Conservation (phyloP, 1,140 invertebrate genomes). For the Pseudachorutes palmiensis region DNA sequence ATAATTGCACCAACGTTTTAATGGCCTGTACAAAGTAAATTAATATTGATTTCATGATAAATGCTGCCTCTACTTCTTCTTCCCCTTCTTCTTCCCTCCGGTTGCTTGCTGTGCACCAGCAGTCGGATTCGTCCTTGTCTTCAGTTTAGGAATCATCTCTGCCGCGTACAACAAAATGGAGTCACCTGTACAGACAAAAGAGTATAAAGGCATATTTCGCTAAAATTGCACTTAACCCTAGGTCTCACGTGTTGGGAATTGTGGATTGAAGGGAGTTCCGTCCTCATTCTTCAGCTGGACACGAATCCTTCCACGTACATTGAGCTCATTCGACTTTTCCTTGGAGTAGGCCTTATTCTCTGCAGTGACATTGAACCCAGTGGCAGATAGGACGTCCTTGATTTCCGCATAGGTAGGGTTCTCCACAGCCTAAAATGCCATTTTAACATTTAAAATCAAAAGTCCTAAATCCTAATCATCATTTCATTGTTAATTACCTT, state of each 20-base stretch:
- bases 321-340: constrained; percentile 78
- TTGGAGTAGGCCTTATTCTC: constrained; percentile 92
- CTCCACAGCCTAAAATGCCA: constrained; percentile 62
- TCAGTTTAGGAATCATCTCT: constrained; percentile 85
- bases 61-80: constrained; percentile 27
- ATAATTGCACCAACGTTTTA: too few species aligned
- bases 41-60: neutral
- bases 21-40: too few species aligned
- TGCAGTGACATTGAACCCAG: constrained; percentile 74
- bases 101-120: constrained; percentile 36
- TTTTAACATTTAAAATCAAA: neutral
- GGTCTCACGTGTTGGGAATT: constrained; percentile 64
- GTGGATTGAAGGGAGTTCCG: constrained; percentile 62
- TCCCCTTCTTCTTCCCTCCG: constrained; percentile 40
- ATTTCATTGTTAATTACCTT: constrained; percentile 52
- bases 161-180: constrained; percentile 67
- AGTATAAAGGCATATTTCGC: too few species aligned
- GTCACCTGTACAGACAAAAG: constrained; percentile 50
- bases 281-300: constrained; percentile 90
- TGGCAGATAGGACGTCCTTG: constrained; percentile 72
- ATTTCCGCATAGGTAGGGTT: constrained; percentile 93
- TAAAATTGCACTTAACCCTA: too few species aligned
- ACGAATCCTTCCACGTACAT: constrained; percentile 74
- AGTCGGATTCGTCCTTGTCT: constrained; percentile 57
- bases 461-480: too few species aligned